Evolutionary conservation across 1,140 invertebrate species (phyloP).

Genomic region (Drosophila watanabei): DNA sequence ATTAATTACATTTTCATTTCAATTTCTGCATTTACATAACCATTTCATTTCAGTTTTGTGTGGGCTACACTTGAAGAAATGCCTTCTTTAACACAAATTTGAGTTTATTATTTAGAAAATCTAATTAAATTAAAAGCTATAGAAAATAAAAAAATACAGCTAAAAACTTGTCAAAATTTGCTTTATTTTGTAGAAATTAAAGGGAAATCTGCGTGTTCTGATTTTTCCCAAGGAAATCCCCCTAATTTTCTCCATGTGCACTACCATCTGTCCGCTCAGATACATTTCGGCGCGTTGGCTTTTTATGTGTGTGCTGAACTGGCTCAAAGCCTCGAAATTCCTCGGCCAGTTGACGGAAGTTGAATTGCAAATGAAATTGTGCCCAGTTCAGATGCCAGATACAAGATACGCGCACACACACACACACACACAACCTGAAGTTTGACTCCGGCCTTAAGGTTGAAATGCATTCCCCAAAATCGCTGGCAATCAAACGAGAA

Average conservation of each 20-base stretch:
- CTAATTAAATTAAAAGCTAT: neutral
- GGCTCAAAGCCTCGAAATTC: slow-evolving; percentile 67
- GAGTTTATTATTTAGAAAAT: neutral
- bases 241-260: neutral
- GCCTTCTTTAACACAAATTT: neutral
- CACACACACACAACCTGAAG: slow-evolving; percentile 24
- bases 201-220: neutral
- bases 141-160: neutral
- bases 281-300: slow-evolving; percentile 19
- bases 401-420: slow-evolving; percentile 37
- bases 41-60: slow-evolving; percentile 54
- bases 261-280: slow-evolving; percentile 26
- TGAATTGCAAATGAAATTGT: slow-evolving; percentile 79
- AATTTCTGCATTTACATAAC: slow-evolving; percentile 78
- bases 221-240: neutral
- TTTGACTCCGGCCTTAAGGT: slow-evolving; percentile 34
- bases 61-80: neutral
- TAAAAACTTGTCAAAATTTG: neutral
- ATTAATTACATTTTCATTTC: slow-evolving; percentile 82
- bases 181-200: neutral
- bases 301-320: slow-evolving; percentile 51
- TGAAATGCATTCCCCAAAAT: slow-evolving; percentile 63
- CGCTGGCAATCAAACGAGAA: slow-evolving; percentile 50
- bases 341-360: slow-evolving; percentile 75
- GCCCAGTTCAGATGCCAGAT: slow-evolving; percentile 56